phyloP scores from a whole-genome alignment of 2,113 vertebrate genomes.

The Motacilla alba region DNA sequence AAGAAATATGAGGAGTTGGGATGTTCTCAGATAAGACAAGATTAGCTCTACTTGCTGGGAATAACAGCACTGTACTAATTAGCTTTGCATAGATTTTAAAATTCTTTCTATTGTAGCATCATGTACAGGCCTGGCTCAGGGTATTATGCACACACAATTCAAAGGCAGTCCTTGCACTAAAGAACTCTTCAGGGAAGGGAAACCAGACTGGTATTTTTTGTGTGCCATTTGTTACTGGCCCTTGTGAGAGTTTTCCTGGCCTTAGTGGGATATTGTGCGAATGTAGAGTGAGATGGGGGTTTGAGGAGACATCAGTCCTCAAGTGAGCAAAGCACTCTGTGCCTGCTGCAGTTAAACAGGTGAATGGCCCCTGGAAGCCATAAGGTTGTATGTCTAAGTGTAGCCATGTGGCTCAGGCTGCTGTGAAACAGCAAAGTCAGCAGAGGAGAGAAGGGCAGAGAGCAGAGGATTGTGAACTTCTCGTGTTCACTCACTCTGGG shows the following conservation, averaged over 20 bases:
- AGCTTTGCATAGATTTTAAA: neutral
- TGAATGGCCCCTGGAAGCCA: neutral
- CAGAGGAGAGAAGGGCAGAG: neutral
- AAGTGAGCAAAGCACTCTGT: neutral
- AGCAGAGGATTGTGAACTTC: neutral
- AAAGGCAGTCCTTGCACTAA: neutral
- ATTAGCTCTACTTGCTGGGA: neutral
- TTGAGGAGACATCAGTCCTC: neutral
- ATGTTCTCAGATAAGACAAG: neutral
- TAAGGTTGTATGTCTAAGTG: rapidly evolving
- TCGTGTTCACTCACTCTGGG: neutral
- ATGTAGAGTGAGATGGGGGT: neutral
- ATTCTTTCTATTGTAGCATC: neutral
- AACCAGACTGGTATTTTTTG: neutral
- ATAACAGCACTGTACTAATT: neutral
- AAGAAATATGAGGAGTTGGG: neutral
- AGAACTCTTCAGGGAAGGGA: neutral
- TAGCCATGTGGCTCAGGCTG: neutral
- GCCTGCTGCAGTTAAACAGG: neutral
- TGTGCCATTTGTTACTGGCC: neutral
- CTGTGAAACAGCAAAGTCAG: neutral
- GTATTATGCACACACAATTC: neutral
- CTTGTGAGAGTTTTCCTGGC: rapidly evolving
- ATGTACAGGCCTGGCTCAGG: neutral
- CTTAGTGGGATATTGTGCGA: neutral